Conservation (phyloP, 2,797 vertebrate species). For the Apogon hyalosoma region DNA sequence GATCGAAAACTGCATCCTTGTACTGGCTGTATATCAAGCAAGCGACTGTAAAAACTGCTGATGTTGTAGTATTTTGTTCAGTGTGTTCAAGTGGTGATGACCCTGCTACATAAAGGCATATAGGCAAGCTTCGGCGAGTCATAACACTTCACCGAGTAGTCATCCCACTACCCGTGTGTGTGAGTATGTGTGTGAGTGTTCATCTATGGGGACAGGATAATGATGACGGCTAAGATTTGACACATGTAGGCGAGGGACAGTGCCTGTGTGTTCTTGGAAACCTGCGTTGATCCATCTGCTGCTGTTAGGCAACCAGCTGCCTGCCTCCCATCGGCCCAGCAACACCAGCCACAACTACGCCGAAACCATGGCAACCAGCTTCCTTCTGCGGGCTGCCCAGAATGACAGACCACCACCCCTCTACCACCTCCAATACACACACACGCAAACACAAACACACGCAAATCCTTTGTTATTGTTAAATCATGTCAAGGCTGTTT, state of each 20-base stretch:
- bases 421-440: not conserved
- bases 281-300: constrained; percentile 78
- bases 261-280: constrained; percentile 75
- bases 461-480: constrained; percentile 30
- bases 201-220: constrained; percentile 33
- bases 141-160: constrained; percentile 27
- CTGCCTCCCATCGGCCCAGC: constrained; percentile 70
- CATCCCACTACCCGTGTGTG: constrained; percentile 13
- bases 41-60: constrained; percentile 3
- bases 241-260: constrained; percentile 70
- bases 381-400: constrained; percentile 54
- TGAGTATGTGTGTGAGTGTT: constrained; percentile 22
- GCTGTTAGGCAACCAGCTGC: constrained; percentile 74
- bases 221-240: constrained; percentile 66
- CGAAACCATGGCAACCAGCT: constrained; percentile 78
- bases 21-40: constrained; percentile 6
- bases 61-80: constrained; percentile 23
- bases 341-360: constrained; percentile 74
- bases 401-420: constrained; percentile 35
- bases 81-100: constrained; percentile 23
- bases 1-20: constrained; percentile 9
- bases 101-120: constrained; percentile 50
- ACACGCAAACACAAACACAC: no score
- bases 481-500: constrained; percentile 31
- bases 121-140: constrained; percentile 45